Evolutionary conservation across 2,888 invertebrate species (phyloP).

Genomic region (Megaustenia siamemsis): DNA sequence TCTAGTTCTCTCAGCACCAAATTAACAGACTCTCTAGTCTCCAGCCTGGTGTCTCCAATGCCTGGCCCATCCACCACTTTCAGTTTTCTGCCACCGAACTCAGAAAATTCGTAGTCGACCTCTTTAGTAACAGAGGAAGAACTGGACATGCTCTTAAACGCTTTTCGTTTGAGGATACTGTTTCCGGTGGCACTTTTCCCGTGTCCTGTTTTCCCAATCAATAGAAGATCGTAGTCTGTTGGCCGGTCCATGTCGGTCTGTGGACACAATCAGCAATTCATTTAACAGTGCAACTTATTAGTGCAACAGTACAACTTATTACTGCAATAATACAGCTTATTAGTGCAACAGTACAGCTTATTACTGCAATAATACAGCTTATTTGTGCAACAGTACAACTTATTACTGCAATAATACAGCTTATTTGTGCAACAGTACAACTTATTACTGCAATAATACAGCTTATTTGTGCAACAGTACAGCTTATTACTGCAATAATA

Average conservation of each 20-base stretch:
- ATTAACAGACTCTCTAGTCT: background rate
- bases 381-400: too few species aligned
- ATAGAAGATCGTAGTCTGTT: background rate
- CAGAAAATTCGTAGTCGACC: background rate
- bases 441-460: too few species aligned
- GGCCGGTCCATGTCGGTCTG: background rate
- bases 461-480: too few species aligned
- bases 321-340: too few species aligned
- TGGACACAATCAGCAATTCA: too few species aligned
- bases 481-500: too few species aligned
- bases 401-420: too few species aligned
- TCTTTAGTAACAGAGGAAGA: background rate
- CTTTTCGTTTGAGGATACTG: conserved; percentile 1
- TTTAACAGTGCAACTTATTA: too few species aligned
- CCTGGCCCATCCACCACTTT: conserved; percentile 11
- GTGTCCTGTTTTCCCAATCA: conserved; percentile 15
- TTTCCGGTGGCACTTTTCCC: conserved; percentile 26
- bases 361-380: too few species aligned
- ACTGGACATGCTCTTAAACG: background rate
- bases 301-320: too few species aligned
- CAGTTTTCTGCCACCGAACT: background rate
- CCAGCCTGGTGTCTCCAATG: background rate
- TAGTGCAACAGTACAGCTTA: too few species aligned
- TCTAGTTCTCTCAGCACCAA: background rate
- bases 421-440: too few species aligned